Evolutionary conservation across 2,113 vertebrate genomes (phyloP), one percentile per base, ranked within the genome.

Genomic region (Pseudopodoces humilis): DNA sequence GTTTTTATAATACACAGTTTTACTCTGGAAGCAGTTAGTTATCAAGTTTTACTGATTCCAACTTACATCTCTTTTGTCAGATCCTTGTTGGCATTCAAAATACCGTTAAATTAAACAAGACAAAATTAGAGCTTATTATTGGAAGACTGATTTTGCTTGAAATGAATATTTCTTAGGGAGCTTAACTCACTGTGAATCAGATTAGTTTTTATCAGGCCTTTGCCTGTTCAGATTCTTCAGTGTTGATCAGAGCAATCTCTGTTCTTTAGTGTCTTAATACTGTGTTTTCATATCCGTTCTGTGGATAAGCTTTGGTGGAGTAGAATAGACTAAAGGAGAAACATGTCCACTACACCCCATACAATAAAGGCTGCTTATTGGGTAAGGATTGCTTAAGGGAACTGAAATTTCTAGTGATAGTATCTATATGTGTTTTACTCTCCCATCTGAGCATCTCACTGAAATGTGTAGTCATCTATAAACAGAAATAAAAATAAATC

Each of bases 291-390:
- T 67, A 52, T 13, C 9, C 6, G 2, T 81, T 84, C 13, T 46
- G 1, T 28, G n/a, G 28, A 46, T 81, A 33, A 74, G 13, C 46
- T 46, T 30, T 65, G 7, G 9, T 74, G 22, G 55, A 50, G 23
- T 33, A 19, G 47, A 64, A 43, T 17, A 77, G 43, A 74, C 11
- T 7, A 14, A 81, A 64, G 31, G 43, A 59, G 4, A 79, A 88
- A 15, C 11, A 4, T 16, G 18, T 69, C 8, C 4, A 4, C 2
- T 10, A 5, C 7, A 22, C 7, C 3, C 13, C 4, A 2, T 69
- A 8, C 16, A 53, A 37, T 37, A 47, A 47, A 41, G 19, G 18
- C 55, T 64, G 20, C 28, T 55, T 56, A 15, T 14, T 64, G 15
- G 59, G 11, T 74, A 64, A 39, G 6, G 19, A 4, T n/a, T 47